Percentiles rank a stretch among this genome's conserved stretches.
These are phyloP conservation scores for Amniataba percoides DNA, from an alignment of 2,797 vertebrate genomes.

Conservation along the genomic window DNA sequence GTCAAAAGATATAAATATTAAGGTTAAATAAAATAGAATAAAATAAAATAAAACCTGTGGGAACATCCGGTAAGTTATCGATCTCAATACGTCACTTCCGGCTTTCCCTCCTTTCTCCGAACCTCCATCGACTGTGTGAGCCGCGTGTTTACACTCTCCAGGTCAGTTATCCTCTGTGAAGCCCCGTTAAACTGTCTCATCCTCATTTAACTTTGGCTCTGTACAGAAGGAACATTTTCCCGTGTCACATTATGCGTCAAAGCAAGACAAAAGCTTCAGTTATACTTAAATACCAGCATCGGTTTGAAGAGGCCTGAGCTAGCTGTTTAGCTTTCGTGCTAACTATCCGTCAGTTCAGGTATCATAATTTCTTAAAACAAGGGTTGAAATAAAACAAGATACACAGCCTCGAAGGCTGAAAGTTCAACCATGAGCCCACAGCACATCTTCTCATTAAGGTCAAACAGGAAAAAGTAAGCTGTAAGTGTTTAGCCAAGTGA, in stretches of 20 bases:
- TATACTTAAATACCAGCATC: background rate
- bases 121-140: constrained; percentile 51
- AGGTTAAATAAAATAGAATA: background rate
- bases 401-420: background rate
- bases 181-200: background rate
- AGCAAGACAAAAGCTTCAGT: background rate
- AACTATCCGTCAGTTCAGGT: constrained; percentile 34
- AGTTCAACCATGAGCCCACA: background rate
- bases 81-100: constrained; percentile 68
- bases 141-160: constrained; percentile 81
- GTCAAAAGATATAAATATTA: background rate
- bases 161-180: constrained; percentile 61
- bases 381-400: background rate
- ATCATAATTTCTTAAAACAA: background rate
- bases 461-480: rapidly evolving
- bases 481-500: too few relatives aligned
- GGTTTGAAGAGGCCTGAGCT: constrained; percentile 50
- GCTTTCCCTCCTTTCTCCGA: constrained; percentile 57
- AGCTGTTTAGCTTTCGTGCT: constrained; percentile 61
- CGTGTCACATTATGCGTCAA: rapidly evolving
- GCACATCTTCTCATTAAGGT: background rate
- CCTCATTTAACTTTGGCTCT: too few relatives aligned
- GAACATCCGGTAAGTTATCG: background rate
- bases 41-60: background rate
- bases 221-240: rapidly evolving